Evolutionary conservation across 2,797 vertebrate genomes (phyloP).

Genomic region (Sebastes nivosus): DNA sequence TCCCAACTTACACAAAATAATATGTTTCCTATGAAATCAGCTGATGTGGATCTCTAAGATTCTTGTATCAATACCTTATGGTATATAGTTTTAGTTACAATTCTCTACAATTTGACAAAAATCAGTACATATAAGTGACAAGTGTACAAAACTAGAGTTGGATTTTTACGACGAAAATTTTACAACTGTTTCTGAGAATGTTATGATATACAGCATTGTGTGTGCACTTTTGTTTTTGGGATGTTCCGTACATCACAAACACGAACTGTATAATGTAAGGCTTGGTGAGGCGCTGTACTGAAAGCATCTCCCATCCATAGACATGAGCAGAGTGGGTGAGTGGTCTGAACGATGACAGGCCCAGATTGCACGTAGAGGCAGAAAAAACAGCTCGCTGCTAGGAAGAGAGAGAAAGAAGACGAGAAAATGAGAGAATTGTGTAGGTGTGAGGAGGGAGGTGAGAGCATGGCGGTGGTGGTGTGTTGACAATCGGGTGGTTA

Average conservation of each 20-base stretch:
- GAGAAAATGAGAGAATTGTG: constrained; percentile 47
- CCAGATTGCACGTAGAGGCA: constrained; percentile 50
- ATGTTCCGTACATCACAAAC: not conserved
- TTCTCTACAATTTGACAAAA: not conserved
- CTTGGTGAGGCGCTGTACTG: not conserved
- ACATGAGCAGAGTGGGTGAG: constrained; percentile 26
- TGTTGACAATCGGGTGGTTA: constrained; percentile 38
- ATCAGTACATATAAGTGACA: not conserved
- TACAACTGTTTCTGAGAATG: not conserved
- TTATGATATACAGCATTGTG: no score
- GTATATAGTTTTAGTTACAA: not conserved
- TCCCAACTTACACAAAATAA: not conserved
- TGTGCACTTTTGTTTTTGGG: not conserved
- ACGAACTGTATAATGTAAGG: not conserved
- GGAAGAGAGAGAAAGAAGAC: constrained; percentile 39
- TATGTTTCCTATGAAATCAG: not conserved
- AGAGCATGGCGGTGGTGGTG: constrained; percentile 8
- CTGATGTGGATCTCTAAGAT: not conserved
- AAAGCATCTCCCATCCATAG: constrained; percentile 7
- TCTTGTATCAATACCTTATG: not conserved
- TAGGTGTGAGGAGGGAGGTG: constrained; percentile 53
- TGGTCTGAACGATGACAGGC: constrained; percentile 47
- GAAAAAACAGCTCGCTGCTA: constrained; percentile 35
- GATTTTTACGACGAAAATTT: not conserved
- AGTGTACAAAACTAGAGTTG: not conserved